Percentiles rank a stretch among this genome's conserved stretches.
Conservation (phyloP, 2,797 vertebrate genomes). For the Benthosema pterotum region DNA sequence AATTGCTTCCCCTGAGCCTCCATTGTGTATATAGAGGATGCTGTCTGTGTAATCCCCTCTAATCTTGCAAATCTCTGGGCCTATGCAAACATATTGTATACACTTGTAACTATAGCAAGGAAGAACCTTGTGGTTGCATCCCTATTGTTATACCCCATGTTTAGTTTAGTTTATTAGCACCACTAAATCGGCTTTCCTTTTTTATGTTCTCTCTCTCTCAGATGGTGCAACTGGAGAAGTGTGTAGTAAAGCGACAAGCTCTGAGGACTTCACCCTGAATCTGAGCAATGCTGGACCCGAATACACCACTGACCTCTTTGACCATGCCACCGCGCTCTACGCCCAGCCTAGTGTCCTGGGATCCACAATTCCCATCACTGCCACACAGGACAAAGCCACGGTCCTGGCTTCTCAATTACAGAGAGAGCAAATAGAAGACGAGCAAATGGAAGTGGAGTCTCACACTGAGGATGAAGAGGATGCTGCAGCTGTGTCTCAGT, state of each 20-base stretch:
- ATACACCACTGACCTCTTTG: slow-evolving; percentile 62
- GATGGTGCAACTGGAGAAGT: background rate
- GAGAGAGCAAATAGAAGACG: slow-evolving; percentile 13
- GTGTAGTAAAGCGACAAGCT: slow-evolving; percentile 35
- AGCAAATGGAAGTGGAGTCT: too few relatives aligned
- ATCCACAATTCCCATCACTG: slow-evolving; percentile 29
- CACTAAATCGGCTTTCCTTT: background rate
- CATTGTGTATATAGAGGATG: too few relatives aligned
- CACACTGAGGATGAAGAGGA: slow-evolving; percentile 37
- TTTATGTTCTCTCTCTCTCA: background rate
- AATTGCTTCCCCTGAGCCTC: too few relatives aligned
- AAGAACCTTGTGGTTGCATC: too few relatives aligned
- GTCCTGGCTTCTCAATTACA: slow-evolving; percentile 49
- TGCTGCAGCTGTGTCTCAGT: background rate
- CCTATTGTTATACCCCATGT: too few relatives aligned
- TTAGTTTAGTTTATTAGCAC: background rate
- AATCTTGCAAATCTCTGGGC: too few relatives aligned
- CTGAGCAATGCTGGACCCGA: slow-evolving; percentile 62
- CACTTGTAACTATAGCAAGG: too few relatives aligned
- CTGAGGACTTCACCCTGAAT: slow-evolving; percentile 68
- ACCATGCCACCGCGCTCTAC: slow-evolving; percentile 71
- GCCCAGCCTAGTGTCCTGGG: slow-evolving; percentile 36
- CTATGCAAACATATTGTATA: too few relatives aligned
- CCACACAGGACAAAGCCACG: slow-evolving; percentile 56
- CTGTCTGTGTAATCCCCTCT: too few relatives aligned